These are phyloP conservation scores for Ibidorhyncha struthersii DNA, from an alignment of 2,113 vertebrate species.

Conservation along the genomic window DNA sequence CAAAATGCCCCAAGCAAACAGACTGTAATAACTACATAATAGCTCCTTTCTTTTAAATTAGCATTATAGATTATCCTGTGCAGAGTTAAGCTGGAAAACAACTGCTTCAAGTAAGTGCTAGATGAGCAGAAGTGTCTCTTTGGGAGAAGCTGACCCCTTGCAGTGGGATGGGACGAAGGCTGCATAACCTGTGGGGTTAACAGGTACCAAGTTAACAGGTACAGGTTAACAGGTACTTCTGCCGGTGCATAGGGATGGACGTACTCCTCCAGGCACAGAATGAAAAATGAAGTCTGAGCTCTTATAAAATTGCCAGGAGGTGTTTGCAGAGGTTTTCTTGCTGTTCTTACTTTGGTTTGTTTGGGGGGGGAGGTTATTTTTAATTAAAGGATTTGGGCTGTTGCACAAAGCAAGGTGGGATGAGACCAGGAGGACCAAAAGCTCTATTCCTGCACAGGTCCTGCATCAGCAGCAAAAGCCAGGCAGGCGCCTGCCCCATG, in stretches of 20 bases:
- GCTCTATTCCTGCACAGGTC: accelerated
- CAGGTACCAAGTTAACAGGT: background rate
- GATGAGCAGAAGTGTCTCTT: accelerated
- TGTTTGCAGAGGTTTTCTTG: background rate
- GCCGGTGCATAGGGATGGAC: background rate
- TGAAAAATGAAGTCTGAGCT: background rate
- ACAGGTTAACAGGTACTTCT: too few species aligned
- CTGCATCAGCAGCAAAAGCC: background rate
- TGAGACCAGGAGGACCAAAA: background rate
- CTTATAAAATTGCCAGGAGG: background rate
- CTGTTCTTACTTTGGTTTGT: background rate
- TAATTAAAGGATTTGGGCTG: background rate
- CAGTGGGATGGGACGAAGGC: background rate
- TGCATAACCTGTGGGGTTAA: background rate
- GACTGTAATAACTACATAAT: background rate
- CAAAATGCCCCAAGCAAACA: background rate
- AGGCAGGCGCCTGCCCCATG: background rate
- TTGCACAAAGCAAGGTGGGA: background rate
- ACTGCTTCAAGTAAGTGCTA: background rate
- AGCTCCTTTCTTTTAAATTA: background rate
- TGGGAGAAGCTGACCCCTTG: background rate
- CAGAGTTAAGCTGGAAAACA: background rate
- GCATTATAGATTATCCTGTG: background rate
- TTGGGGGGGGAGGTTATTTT: background rate
- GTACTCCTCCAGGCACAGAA: background rate